These are phyloP conservation scores for Trematocara zebra DNA, from an alignment of 2,113 vertebrate species.

Conservation along the genomic window DNA sequence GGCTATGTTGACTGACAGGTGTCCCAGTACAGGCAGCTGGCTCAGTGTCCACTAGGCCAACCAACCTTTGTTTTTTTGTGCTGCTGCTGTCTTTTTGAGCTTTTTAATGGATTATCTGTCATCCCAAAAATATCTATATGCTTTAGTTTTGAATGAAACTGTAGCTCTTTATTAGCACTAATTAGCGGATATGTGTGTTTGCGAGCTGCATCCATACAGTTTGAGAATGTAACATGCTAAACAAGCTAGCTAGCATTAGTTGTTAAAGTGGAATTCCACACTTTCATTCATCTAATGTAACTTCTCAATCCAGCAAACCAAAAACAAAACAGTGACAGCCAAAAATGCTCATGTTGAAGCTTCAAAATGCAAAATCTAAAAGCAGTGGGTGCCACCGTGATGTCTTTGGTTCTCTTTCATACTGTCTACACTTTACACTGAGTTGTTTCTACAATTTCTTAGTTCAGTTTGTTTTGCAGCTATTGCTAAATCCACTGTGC, in stretches of 20 bases:
- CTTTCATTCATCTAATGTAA: neutral
- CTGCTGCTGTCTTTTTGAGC: neutral
- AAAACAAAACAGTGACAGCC: neutral
- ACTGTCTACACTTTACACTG: neutral
- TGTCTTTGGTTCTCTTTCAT: neutral
- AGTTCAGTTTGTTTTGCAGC: neutral
- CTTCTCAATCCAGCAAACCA: neutral
- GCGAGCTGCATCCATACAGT: accelerated
- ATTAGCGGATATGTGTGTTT: neutral
- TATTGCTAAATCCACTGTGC: neutral
- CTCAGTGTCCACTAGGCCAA: neutral
- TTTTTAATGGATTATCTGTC: neutral
- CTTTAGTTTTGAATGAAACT: neutral
- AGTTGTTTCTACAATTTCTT: neutral
- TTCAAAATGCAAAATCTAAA: neutral
- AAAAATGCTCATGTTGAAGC: neutral
- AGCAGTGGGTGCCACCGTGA: neutral
- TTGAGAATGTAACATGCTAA: neutral
- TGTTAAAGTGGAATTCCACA: neutral
- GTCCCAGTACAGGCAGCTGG: neutral
- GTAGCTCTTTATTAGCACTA: neutral
- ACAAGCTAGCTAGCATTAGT: neutral
- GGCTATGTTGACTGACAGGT: neutral
- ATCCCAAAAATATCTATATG: neutral
- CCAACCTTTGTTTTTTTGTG: neutral